Evolutionary conservation across 2,888 invertebrate genomes (phyloP).

Genomic region (Lasius fuliginosus): DNA sequence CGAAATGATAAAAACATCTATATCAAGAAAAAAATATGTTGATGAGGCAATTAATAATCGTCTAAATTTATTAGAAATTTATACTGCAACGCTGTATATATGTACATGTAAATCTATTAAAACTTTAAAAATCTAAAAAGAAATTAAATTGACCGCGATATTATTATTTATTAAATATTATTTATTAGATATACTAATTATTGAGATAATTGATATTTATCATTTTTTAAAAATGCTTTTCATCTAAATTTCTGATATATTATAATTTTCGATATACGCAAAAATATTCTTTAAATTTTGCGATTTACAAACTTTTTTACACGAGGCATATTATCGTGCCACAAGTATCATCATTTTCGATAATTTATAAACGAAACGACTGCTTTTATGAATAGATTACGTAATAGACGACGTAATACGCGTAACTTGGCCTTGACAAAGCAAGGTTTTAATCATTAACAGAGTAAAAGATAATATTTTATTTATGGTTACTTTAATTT

Average conservation of each 20-base stretch:
- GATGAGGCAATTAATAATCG: background rate
- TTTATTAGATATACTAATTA: conserved; percentile 2
- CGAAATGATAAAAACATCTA: background rate
- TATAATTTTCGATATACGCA: background rate
- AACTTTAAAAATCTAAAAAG: background rate
- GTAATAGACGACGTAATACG: background rate
- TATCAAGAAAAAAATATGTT: background rate
- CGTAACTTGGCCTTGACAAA: background rate
- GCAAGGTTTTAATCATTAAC: conserved; percentile 4
- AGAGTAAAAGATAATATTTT: background rate
- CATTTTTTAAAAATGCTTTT: background rate
- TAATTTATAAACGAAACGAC: background rate
- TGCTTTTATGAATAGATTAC: conserved; percentile 18
- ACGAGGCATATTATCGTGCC: background rate
- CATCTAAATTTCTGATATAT: background rate
- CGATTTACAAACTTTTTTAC: background rate
- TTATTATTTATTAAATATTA: conserved; percentile 1
- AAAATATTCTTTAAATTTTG: conserved; percentile 17
- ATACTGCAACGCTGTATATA: background rate
- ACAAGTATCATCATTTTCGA: conserved; percentile 7
- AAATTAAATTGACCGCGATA: background rate
- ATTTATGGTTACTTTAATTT: background rate
- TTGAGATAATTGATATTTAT: background rate
- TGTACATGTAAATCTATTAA: background rate
- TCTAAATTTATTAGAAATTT: background rate